Evolutionary conservation across 2,888 invertebrate species (phyloP).

Genomic region (Pseudococcus longispinus): DNA sequence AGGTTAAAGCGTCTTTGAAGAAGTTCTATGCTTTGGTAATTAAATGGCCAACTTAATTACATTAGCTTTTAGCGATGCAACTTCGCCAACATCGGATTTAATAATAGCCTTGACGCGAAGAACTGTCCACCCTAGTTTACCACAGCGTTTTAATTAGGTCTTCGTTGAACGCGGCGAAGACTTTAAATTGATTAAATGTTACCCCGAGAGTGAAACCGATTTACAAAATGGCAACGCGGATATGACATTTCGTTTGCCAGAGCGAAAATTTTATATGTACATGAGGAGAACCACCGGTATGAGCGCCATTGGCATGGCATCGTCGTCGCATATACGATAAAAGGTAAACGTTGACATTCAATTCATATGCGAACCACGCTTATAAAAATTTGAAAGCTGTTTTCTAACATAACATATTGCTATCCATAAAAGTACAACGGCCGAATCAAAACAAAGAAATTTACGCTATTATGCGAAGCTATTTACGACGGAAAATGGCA

Average conservation of each 20-base stretch:
- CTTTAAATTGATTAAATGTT: conserved; percentile 24
- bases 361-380: conserved; percentile 57
- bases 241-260: neutral
- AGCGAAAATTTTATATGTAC: neutral
- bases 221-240: neutral
- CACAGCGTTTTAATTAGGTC: conserved; percentile 31
- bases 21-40: conserved; percentile 22
- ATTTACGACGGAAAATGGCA: conserved; percentile 57
- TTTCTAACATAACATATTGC: conserved; percentile 51
- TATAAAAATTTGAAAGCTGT: conserved; percentile 45
- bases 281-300: neutral
- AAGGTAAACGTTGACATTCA: conserved; percentile 55
- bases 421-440: conserved; percentile 56
- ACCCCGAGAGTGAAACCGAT: conserved; percentile 17
- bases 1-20: conserved; percentile 24
- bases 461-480: conserved; percentile 56
- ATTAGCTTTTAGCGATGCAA: conserved; percentile 42
- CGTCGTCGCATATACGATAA: neutral
- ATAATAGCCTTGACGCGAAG: conserved; percentile 27
- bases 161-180: neutral
- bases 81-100: conserved; percentile 31
- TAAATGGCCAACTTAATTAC: conserved; percentile 42
- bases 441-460: conserved; percentile 57
- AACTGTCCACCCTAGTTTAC: conserved; percentile 23
- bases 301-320: neutral